Conservation (phyloP, 1,140 invertebrate genomes). For the Drosophila orena region DNA sequence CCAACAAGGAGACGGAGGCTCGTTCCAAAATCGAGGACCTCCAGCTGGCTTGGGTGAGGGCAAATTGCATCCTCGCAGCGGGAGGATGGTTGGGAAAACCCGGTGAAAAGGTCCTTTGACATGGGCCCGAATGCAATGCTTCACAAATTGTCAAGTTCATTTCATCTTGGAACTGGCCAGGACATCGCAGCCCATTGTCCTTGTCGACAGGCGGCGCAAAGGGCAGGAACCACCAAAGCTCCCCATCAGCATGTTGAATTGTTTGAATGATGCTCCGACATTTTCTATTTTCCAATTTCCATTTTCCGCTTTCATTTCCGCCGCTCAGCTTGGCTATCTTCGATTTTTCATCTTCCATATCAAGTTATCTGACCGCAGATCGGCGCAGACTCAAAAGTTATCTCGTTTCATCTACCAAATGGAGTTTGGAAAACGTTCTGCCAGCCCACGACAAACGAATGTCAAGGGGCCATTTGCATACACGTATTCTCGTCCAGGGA, state of each 20-base stretch:
- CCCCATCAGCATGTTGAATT: slow-evolving; percentile 20
- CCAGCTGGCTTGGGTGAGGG: slow-evolving; percentile 67
- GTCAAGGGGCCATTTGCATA: slow-evolving; percentile 68
- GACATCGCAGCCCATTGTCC: slow-evolving; percentile 7
- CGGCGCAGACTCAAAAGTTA: slow-evolving; percentile 67
- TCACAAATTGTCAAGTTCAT: slow-evolving; percentile 57
- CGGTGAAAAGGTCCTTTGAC: slow-evolving; percentile 50
- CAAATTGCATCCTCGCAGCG: slow-evolving; percentile 73
- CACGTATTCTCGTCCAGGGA: slow-evolving; percentile 40
- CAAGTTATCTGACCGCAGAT: slow-evolving; percentile 39
- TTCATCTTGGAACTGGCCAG: slow-evolving; percentile 27
- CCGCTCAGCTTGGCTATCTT: slow-evolving; percentile 27
- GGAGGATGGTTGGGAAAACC: slow-evolving; percentile 46
- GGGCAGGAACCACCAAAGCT: not conserved
- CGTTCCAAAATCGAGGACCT: slow-evolving; percentile 50
- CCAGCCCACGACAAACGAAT: slow-evolving; percentile 50
- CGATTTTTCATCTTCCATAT: slow-evolving; percentile 42
- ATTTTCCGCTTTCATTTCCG: slow-evolving; percentile 45
- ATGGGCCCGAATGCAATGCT: slow-evolving; percentile 41
- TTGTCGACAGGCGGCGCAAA: slow-evolving; percentile 25
- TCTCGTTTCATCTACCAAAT: slow-evolving; percentile 46
- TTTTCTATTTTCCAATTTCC: no score
- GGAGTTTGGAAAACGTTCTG: slow-evolving; percentile 28
- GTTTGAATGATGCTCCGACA: slow-evolving; percentile 20
- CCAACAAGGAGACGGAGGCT: slow-evolving; percentile 66